These are phyloP conservation scores for Phylloscopus collybita DNA, from an alignment of 2,797 vertebrate genomes.

Conservation along the genomic window DNA sequence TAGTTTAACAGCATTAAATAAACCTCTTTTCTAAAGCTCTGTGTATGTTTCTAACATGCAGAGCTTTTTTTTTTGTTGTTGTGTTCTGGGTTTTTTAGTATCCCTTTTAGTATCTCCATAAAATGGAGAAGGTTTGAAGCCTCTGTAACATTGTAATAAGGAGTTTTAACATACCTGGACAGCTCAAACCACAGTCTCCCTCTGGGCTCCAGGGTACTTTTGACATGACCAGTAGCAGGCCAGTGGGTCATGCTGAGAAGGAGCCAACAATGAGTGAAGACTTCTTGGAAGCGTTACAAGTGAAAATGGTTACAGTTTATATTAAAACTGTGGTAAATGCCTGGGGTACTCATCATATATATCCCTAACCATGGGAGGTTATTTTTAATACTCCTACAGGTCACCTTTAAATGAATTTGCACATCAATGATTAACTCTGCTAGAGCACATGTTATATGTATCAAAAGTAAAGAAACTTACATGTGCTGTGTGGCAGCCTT, in stretches of 20 bases:
- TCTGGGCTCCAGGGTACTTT: neutral
- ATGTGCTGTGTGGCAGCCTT: conserved; percentile 80
- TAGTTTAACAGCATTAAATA: neutral
- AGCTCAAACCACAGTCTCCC: neutral
- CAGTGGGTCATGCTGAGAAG: neutral
- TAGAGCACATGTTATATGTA: neutral
- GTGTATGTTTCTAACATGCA: neutral
- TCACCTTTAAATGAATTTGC: conserved; percentile 30
- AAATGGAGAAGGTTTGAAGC: neutral
- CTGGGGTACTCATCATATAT: neutral
- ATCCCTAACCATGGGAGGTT: neutral
- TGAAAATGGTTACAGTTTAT: neutral
- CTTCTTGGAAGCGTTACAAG: neutral
- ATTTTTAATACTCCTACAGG: conserved; percentile 27
- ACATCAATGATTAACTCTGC: conserved; percentile 13
- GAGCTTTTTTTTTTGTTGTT: neutral
- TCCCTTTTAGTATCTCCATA: neutral
- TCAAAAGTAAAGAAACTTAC: conserved; percentile 51
- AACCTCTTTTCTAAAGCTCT: neutral
- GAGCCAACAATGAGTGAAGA: neutral
- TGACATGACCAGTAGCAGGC: neutral
- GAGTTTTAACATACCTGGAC: neutral
- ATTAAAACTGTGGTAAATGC: conserved; percentile 1
- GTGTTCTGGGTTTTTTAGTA: neutral
- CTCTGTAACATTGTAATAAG: neutral